Base-by-base conservation (phyloP, 2,888 invertebrate genomes). In the Tinea pellionella region DNA sequence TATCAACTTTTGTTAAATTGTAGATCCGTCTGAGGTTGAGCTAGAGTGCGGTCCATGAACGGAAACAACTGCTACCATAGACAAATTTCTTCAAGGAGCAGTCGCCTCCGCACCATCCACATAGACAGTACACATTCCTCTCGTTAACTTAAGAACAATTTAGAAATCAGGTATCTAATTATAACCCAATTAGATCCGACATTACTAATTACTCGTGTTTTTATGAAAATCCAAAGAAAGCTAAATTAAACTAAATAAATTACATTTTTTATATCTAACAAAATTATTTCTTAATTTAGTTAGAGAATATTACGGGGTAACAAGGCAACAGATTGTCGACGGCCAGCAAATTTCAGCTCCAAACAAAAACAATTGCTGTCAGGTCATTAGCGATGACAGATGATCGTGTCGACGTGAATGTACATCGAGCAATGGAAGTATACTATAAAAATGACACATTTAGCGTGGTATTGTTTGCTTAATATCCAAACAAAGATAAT, bases 381-480 rank as follows among this genome's bases (percentile, higher is more conserved):
- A 15, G 57, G 32, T 32, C 57, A 57, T 57, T 57, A 57, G 57
- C 57, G 30, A 24, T 57, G 57, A 57, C 57, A 57, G 32, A 57
- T 57, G 57, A 57, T 53, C 19, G 24, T 24, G 53, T 47, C 13
- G 47, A 47, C 47, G 47, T 6, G 9, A 47, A 47, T 47, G 12
- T 15, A 47, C 47, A 16, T 47, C 47, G 15, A 47, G 47, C 15
- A 47, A 15, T 47, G 8, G 47, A 8, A 15, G 47, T 16, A 16
- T 16, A 9, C 47, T 16, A 47, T 37, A 16, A 47, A 47, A 47
- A 47, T 47, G 47, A 15, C 13, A 16, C 2, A 47, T 47, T 47
- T 47, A 47, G 4, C 47, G 6, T 47, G 37, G 9, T 37, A 37
- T 2, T 37, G 9, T 37, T 37, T 37, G 37, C 1, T n/a, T 37